Evolutionary conservation across 2,113 vertebrate species (phyloP), one percentile per base, ranked within the genome.

Genomic region (Caranx melampygus): DNA sequence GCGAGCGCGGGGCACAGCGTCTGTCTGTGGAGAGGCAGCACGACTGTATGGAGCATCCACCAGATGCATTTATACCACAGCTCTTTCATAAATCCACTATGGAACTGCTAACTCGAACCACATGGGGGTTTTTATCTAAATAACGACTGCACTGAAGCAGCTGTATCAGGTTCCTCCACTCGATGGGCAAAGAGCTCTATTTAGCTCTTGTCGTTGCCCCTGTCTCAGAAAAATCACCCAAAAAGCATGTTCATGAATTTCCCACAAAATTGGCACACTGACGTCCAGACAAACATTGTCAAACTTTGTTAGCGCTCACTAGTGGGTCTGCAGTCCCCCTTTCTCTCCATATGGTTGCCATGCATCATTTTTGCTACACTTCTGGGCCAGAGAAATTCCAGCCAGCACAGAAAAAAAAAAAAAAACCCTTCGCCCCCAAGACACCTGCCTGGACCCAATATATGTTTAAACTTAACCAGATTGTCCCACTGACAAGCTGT

Each of bases 91-190:
- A 95, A 90, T 90, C 90, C 87, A 83, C 88, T 74, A 79, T 91
- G 84, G 78, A 90, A 75, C 82, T 87, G 87, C 86, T 92, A 95
- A 95, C 84, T 76, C 64, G 87, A 94, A 87, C 90, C 93, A 94
- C 88, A 93, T 94, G 94, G 47, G 33, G 33, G 35, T 84, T 89
- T 93, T 87, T 91, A 93, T 93, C 91, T 92, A 92, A 94, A 94
- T 93, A 93, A 89, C 83, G 75, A 88, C 89, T 85, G 85, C 87
- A 85, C 68, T 57, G 55, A 88, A 82, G 81, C 82, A 72, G 73
- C 85, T 83, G 73, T 87, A 92, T 93, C 92, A 76, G 68, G 85
- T 92, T 94, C 85, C 92, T 70, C 15, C 21, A 33, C 71, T 88
- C 81, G 49, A 87, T 69, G 75, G 70, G 85, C 72, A 88, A 75